These are phyloP conservation scores for Fulmarus glacialis DNA, from an alignment of 2,113 vertebrate species.

Conservation along the genomic window DNA sequence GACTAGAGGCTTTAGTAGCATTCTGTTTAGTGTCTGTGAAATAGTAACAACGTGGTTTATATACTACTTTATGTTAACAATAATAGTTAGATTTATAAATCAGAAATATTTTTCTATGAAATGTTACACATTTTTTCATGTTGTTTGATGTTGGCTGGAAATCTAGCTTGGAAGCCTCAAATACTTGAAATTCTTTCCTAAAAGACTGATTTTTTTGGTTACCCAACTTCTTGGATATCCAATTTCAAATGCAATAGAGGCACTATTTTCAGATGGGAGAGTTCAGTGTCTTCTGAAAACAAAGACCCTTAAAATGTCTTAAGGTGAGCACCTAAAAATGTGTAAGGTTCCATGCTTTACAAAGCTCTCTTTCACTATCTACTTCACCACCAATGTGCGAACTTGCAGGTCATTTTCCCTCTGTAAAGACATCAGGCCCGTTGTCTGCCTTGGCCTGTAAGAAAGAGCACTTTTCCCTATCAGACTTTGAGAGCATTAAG, in stretches of 20 bases:
- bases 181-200: neutral
- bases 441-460: neutral
- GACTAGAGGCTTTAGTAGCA: neutral
- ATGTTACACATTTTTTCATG: neutral
- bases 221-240: accelerated
- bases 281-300: neutral
- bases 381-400: accelerated
- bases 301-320: neutral
- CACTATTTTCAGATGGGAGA: neutral
- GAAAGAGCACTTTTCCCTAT: neutral
- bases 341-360: no score
- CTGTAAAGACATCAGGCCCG: neutral
- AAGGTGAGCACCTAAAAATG: neutral
- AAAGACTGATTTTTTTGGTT: neutral
- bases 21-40: neutral
- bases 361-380: neutral
- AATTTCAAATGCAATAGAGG: neutral
- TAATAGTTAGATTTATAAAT: neutral
- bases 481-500: neutral
- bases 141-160: neutral
- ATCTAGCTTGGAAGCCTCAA: neutral
- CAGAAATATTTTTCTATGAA: neutral
- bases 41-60: neutral
- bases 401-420: neutral
- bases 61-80: neutral